These are phyloP conservation scores for Oreortyx pictus DNA, from an alignment of 2,797 vertebrate species.

Conservation along the genomic window DNA sequence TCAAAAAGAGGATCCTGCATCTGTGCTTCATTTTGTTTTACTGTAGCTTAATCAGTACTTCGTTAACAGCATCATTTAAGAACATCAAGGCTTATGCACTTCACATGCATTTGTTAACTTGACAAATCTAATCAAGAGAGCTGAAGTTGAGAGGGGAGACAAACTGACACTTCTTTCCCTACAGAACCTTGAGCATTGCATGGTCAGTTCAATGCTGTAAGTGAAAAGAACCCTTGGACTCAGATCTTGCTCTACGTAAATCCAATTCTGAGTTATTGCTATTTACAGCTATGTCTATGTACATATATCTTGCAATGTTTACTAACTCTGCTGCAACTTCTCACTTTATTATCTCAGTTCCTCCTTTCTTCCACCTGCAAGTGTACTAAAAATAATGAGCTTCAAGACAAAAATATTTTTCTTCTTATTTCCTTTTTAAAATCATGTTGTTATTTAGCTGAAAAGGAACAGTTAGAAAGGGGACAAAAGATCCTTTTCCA, in stretches of 20 bases:
- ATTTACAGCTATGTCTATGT: constrained; percentile 7
- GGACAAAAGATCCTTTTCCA: neutral
- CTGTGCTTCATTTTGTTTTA: constrained; percentile 22
- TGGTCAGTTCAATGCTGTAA: neutral
- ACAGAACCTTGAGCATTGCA: neutral
- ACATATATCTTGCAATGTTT: neutral
- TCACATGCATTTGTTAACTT: constrained; percentile 22
- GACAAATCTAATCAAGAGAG: constrained; percentile 30
- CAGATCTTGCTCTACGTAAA: neutral
- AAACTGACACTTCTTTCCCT: neutral
- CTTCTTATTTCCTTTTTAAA: neutral
- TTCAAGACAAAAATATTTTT: neutral
- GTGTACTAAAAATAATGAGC: neutral
- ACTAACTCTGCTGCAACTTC: constrained; percentile 38
- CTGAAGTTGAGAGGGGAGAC: neutral
- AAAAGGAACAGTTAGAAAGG: neutral
- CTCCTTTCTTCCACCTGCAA: constrained; percentile 33
- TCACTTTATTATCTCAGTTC: constrained; percentile 48
- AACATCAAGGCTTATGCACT: neutral
- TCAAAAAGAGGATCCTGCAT: constrained; percentile 53
- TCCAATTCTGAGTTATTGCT: neutral
- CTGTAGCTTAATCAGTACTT: constrained; percentile 51
- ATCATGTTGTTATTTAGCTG: neutral
- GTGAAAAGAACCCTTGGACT: neutral
- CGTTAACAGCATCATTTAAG: constrained; percentile 54